phyloP scores from a whole-genome alignment of 2,797 vertebrate genomes.

The Schizopygopsis pylzovi region DNA sequence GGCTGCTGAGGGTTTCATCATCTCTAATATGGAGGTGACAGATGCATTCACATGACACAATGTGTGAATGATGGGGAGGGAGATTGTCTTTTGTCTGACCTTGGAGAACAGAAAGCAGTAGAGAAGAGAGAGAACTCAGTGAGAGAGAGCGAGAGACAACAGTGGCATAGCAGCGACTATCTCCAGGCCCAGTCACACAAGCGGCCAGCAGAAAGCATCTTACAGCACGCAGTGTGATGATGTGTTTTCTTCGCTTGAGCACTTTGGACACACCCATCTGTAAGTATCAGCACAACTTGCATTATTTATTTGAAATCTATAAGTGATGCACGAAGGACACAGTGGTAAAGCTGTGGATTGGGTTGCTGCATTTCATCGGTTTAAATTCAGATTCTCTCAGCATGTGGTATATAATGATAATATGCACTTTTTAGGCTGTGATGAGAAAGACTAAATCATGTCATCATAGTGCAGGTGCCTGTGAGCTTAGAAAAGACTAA shows the following conservation, averaged over 20 bases:
- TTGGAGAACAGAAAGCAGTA: not conserved
- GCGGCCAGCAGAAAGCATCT: not conserved
- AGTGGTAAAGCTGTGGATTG: not conserved
- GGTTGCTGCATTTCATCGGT: not conserved
- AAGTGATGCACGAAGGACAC: not conserved
- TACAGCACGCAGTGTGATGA: constrained; percentile 1
- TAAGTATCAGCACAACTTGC: not conserved
- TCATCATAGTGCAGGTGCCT: not conserved
- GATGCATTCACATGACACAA: not conserved
- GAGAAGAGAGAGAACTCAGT: not conserved
- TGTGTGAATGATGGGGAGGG: not conserved
- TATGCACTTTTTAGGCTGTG: not conserved
- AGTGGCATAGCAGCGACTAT: not conserved
- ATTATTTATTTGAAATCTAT: not conserved
- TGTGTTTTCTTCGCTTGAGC: not conserved
- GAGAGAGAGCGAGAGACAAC: constrained; percentile 9
- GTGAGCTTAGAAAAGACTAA: not conserved
- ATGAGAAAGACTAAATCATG: not conserved
- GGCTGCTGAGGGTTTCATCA: not conserved
- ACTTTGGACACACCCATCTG: not conserved
- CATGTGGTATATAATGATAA: not conserved
- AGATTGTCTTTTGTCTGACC: constrained; percentile 21
- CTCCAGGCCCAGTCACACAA: constrained; percentile 21
- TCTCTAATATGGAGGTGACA: not conserved
- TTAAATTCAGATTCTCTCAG: not conserved